These are phyloP conservation scores for Nephrocerus scutellatus DNA, from an alignment of 2,888 invertebrate species.

Conservation along the genomic window DNA sequence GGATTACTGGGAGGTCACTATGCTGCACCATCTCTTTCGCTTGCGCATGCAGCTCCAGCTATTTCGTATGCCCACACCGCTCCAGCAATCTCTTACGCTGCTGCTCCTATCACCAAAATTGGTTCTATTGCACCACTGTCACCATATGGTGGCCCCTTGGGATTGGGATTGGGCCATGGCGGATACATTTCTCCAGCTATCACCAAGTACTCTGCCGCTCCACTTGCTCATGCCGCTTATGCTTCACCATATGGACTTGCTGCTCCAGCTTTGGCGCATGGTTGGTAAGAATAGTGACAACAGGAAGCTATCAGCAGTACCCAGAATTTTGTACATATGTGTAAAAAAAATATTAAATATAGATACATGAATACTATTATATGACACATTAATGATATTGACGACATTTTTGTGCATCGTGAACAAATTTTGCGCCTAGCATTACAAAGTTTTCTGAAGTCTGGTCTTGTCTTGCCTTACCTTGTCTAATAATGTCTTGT, in stretches of 20 bases:
- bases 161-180: constrained; percentile 20
- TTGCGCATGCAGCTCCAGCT: constrained; percentile 22
- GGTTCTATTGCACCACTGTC: too few species aligned
- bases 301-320: too few species aligned
- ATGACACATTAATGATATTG: too few species aligned
- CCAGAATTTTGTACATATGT: too few species aligned
- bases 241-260: constrained; percentile 34
- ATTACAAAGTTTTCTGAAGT: too few species aligned
- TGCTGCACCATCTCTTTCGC: constrained; percentile 17
- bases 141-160: constrained; percentile 34
- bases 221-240: constrained; percentile 52
- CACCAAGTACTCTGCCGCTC: constrained; percentile 37
- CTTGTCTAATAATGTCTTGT: too few species aligned
- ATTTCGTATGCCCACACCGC: constrained; percentile 20
- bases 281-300: constrained; percentile 35
- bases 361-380: too few species aligned
- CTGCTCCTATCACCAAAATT: constrained; percentile 26
- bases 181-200: constrained; percentile 50
- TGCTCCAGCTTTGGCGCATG: constrained; percentile 28
- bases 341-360: too few species aligned
- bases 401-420: too few species aligned
- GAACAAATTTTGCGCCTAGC: too few species aligned
- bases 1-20: constrained; percentile 11
- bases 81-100: constrained; percentile 19
- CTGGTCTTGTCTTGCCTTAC: too few species aligned